phyloP scores from a whole-genome alignment of 2,113 vertebrate species.

The Paramormyrops kingsleyae region DNA sequence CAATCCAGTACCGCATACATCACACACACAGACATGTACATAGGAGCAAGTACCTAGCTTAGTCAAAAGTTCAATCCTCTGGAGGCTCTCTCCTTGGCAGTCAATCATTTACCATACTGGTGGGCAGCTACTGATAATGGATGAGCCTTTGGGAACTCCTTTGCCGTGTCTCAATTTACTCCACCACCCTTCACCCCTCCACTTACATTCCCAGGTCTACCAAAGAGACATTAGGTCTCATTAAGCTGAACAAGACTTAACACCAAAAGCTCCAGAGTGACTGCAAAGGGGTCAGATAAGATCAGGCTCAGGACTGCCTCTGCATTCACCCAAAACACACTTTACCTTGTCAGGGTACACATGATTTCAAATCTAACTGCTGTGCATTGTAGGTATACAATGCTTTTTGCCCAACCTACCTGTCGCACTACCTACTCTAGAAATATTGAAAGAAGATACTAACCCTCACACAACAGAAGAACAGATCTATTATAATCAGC shows the following conservation, averaged over 20 bases:
- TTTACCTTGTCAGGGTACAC: background rate
- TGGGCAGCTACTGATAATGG: slow-evolving; percentile 6
- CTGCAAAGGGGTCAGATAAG: background rate
- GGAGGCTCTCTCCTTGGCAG: background rate
- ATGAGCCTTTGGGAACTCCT: background rate
- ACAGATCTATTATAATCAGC: background rate
- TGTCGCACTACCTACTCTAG: background rate
- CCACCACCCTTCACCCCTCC: background rate
- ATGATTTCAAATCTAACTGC: background rate
- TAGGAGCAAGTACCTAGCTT: slow-evolving; percentile 19
- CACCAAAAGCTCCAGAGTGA: background rate
- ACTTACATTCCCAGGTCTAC: background rate
- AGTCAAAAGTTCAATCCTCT: slow-evolving; percentile 24
- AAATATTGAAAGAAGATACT: background rate
- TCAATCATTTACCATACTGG: background rate
- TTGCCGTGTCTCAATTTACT: background rate
- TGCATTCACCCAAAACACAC: background rate
- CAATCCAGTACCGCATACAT: background rate
- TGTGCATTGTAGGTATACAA: background rate
- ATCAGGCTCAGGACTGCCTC: background rate
- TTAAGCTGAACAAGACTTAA: background rate
- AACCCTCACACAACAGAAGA: background rate
- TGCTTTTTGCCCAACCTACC: background rate
- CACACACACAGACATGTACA: slow-evolving; percentile 16
- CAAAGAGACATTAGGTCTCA: background rate